phyloP scores from a whole-genome alignment of 1,140 invertebrate species.

The Lineus longissimus region DNA sequence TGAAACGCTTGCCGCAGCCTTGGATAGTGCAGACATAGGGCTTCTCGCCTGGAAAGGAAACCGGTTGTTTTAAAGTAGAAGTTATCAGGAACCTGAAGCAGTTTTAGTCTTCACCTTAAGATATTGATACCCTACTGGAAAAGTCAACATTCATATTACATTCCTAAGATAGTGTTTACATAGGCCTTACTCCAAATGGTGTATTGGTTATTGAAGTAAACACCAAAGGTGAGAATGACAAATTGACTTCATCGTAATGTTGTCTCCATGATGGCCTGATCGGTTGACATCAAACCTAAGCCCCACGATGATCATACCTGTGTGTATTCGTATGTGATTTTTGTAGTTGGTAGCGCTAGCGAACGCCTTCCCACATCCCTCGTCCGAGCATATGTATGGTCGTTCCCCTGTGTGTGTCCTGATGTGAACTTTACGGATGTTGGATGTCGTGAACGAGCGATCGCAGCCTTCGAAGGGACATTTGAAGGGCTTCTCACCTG shows the following conservation, averaged over 20 bases:
- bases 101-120: no score
- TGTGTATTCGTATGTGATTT: slow-evolving; percentile 60
- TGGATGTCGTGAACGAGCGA: slow-evolving; percentile 70
- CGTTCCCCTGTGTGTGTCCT: slow-evolving; percentile 57
- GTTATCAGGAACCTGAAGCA: no score
- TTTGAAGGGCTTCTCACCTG: slow-evolving; percentile 65
- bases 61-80: no score
- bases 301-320: slow-evolving; percentile 33
- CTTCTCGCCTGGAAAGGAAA: slow-evolving; percentile 49
- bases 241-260: no score
- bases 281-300: no score
- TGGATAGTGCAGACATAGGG: slow-evolving; percentile 56
- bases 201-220: no score
- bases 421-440: slow-evolving; percentile 66
- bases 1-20: slow-evolving; percentile 68
- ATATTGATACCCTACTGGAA: no score
- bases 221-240: no score
- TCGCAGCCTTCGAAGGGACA: slow-evolving; percentile 64
- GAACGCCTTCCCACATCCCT: slow-evolving; percentile 56
- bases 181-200: no score
- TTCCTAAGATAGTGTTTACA: no score
- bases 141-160: no score
- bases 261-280: no score
- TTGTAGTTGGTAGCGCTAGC: slow-evolving; percentile 70
- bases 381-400: slow-evolving; percentile 51